Base-by-base conservation (phyloP, 2,888 invertebrate species). In the Cheilosia variabilis region DNA sequence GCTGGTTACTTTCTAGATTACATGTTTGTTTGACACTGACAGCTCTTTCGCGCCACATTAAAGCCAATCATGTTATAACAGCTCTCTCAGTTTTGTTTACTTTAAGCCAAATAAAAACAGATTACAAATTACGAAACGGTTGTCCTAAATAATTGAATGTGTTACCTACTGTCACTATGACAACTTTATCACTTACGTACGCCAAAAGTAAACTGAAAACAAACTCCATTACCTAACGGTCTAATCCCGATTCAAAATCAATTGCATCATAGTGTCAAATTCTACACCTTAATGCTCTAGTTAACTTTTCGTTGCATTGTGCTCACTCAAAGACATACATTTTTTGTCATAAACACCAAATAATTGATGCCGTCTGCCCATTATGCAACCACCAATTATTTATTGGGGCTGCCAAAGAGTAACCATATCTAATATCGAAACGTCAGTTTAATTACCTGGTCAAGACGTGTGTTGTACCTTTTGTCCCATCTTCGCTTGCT, bases 381-480 rank as follows among this genome's bases (percentile, higher is more conserved):
- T 83, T 83, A 83, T 83, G 72, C 57, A 83, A 83, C 24, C 81
- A 83, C 24, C 81, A 71, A 82, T 77, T 76, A 68, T 9, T 31
- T 55, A 55, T 78, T 22, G 6, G 27, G 63, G 24, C 69, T 78
- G 55, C 5, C 43, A 62, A 27, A 24, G 24, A 10, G 1, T n/a
- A 43, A 52, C 52, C 63, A 65, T 57, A 24, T 65, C 65, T 65
- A 57, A 65, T 75, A 58, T 58, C 58, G 41, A 65, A 71, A 55
- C 50, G 24, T 47, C 57, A 37, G 60, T 31, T 66, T 77, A 77
- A 77, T 77, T 69, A 71, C 62, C 69, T 69, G 69, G 77, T 78
- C 77, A 78, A 69, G 58, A 63, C 52, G 55, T 69, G 62, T 55
- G 60, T 58, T 45, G 53, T 65, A 52, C 68, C n/a, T 47, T 27